These are phyloP conservation scores for Scyliorhinus canicula DNA, from an alignment of 2,797 vertebrate genomes.

Conservation along the genomic window DNA sequence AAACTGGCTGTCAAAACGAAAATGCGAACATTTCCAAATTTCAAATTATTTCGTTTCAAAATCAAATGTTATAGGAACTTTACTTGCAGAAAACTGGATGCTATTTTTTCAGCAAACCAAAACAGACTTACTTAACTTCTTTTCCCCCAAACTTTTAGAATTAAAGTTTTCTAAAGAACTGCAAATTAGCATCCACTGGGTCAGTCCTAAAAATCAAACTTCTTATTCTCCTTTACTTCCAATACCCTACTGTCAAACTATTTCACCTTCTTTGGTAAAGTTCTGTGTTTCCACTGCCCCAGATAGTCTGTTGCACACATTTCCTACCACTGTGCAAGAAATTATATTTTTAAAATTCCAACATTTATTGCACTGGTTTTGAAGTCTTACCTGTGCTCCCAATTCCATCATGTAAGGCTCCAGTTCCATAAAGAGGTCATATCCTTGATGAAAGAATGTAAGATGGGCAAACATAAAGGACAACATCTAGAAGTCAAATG, in stretches of 20 bases:
- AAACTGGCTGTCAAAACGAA: neutral
- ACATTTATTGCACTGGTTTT: neutral
- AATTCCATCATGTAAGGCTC: conserved; percentile 92
- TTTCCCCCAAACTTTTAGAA: neutral
- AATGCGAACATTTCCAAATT: neutral
- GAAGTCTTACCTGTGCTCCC: conserved; percentile 75
- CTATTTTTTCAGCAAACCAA: neutral
- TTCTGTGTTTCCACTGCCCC: neutral
- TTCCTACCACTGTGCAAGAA: neutral
- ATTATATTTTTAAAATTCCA: neutral
- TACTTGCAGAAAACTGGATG: neutral
- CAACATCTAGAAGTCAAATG: conserved; percentile 72
- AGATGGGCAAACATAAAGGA: conserved; percentile 97
- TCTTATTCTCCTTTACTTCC: neutral
- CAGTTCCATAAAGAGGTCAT: conserved; percentile 92
- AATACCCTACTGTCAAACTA: neutral
- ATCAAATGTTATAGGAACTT: too few relatives aligned
- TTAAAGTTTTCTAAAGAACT: neutral
- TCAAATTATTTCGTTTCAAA: neutral
- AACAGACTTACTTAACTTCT: neutral
- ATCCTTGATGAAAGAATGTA: conserved; percentile 97
- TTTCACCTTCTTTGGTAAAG: neutral
- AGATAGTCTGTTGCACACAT: neutral
- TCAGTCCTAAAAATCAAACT: neutral
- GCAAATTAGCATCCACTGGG: neutral